These are phyloP conservation scores for Eclectus roratus DNA, from an alignment of 2,113 vertebrate species.

Conservation along the genomic window DNA sequence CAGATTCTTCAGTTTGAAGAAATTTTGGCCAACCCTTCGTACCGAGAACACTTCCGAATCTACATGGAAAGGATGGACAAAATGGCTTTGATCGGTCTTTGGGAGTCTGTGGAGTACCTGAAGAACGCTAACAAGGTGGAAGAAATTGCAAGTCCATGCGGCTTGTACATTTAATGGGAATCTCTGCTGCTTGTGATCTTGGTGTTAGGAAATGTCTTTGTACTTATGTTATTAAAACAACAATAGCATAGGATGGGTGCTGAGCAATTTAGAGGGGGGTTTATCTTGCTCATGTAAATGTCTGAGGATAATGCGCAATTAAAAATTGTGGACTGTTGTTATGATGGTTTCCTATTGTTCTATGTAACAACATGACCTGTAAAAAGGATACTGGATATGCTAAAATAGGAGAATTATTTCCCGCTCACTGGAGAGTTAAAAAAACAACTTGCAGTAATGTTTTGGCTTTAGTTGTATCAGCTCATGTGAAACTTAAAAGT, in stretches of 20 bases:
- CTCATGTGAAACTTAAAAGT: not conserved
- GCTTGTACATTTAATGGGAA: not conserved
- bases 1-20: constrained; percentile 98
- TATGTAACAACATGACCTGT: not conserved
- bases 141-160: not conserved
- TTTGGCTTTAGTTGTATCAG: not conserved
- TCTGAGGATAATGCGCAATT: not conserved
- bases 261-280: not conserved
- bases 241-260: not conserved
- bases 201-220: not conserved
- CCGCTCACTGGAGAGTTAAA: not conserved
- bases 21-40: constrained; percentile 86
- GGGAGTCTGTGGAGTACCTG: constrained; percentile 93
- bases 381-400: not conserved
- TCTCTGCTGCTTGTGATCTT: not conserved
- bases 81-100: constrained; percentile 87
- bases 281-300: not conserved
- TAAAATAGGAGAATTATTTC: not conserved
- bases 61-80: constrained; percentile 97
- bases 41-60: constrained; percentile 87
- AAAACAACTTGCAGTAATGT: not conserved
- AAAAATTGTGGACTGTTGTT: not conserved
- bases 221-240: not conserved
- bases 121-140: constrained; percentile 95
- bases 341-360: not conserved